phyloP scores from a whole-genome alignment of 2,797 vertebrate species.

The Crenuchus spilurus region DNA sequence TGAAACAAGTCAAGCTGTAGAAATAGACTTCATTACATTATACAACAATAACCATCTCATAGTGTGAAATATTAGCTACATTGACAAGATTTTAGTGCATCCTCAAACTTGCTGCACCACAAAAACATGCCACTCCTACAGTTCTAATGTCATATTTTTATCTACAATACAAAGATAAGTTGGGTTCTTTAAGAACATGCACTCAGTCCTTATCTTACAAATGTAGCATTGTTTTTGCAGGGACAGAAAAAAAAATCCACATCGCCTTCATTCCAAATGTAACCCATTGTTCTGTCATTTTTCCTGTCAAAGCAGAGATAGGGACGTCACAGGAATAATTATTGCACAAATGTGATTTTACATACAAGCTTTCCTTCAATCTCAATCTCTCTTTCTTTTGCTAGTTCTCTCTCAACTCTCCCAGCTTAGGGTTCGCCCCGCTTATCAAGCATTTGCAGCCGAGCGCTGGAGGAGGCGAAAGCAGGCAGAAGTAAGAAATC shows the following conservation, averaged over 20 bases:
- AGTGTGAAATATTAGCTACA: no score
- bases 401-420: constrained; percentile 36
- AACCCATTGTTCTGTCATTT: constrained; percentile 34
- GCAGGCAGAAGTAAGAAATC: constrained; percentile 67
- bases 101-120: no score
- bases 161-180: constrained; percentile 15
- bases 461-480: constrained; percentile 58
- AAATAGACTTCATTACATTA: no score
- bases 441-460: constrained; percentile 77
- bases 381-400: constrained; percentile 43
- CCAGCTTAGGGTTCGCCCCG: constrained; percentile 55
- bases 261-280: constrained; percentile 17
- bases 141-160: constrained; percentile 13
- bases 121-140: background rate
- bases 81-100: no score
- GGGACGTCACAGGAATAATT: constrained; percentile 56
- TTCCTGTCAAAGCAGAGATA: constrained; percentile 25
- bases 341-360: constrained; percentile 65
- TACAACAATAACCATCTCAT: no score
- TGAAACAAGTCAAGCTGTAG: no score
- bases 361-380: constrained; percentile 39
- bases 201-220: constrained; percentile 36
- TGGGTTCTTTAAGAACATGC: constrained; percentile 2
- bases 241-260: constrained; percentile 14
- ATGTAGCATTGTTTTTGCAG: constrained; percentile 27